Evolutionary conservation across 92 coral and sea anemone species (phyloP), one percentile per base, ranked within the genome.

Genomic region (Plumapathes pennacea): DNA sequence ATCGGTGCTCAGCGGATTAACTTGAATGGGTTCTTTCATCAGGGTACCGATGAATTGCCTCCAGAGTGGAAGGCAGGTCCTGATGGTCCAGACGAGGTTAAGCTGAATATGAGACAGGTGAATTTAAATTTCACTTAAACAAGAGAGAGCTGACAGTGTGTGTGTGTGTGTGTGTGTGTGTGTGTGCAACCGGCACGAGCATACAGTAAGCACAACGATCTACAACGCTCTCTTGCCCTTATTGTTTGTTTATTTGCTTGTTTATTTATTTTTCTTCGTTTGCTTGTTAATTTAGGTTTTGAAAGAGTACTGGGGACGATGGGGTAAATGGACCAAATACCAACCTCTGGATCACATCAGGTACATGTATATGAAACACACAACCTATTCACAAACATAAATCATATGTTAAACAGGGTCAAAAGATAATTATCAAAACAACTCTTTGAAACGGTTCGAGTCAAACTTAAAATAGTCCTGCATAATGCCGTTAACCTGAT

Each of bases 261-360:
- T 49, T n/a, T n/a, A n/a, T n/a, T n/a, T n/a, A n/a, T n/a, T n/a
- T n/a, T n/a, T n/a, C n/a, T n/a, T n/a, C n/a, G n/a, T n/a, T 23
- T 29, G 14, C 45, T 4, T 24, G 17, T 2, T 3, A 13, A 6
- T 28, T 25, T 49, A 91, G 97, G 83, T 92, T 49, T 86, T 92
- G 10, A 92, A 84, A 48, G 96, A 92, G 54, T 88, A 89, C 79
- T 92, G 98, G 98, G 98, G 84, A 13, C 84, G 98, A 0, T 92
- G 98, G 98, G 98, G 98, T 20, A 80, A 72, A 43, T 92, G 98
- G 98, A 66, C 69, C 32, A 92, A 92, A 55, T 92, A 92, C 37
- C 98, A 92, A 51, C 98, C 98, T 5, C 72, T 92, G 36, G 96
- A 92, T 40, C 98, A 92, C 69, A 90, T 92, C 70, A 81, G 94